Evolutionary conservation across 2,797 vertebrate genomes (phyloP), one percentile per base, ranked within the genome.

Genomic region (Sphaeramia orbicularis): DNA sequence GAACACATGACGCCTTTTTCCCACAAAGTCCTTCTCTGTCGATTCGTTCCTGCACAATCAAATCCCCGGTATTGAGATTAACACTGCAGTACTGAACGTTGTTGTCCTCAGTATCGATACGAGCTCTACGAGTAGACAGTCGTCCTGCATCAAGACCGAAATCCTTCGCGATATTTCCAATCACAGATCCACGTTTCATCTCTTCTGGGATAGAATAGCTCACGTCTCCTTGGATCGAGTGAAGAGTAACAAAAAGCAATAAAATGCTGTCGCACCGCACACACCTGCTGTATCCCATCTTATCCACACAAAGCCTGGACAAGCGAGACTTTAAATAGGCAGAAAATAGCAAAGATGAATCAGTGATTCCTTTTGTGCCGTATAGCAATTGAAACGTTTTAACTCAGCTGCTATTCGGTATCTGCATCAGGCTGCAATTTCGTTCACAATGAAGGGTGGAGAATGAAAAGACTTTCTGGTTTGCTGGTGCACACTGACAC

Each of bases 21-120:
- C 75, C 80, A 65, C 91, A 91, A 21, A 90, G 64, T 8, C 64
- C 62, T 27, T 91, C 89, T 10, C 89, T 79, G 53, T 91, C 86
- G 16, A 89, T 85, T 15, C 76, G 72, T n/a, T 87, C 70, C 3
- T 36, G 11, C 0, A 84, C 70, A 32, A 72, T 37, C 59, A 92
- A 40, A 18, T 84, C 71, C 1, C 89, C 90, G 18, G 74, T 87
- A n/a, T 49, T 74, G 18, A 57, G 35, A 44, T 82, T 80, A 10
- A 90, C 65, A 0, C 81, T 80, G 63, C 83, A 78, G 21, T 70
- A 90, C 13, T 65, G 69, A 2, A 60, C 71, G 9, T 55, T 44
- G 16, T 47, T 68, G 0, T 52, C 24, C 0, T 84, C 76, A 0
- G 49, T 61, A 55, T 88, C 87, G 4, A 90, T 56, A 4, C 89